Conservation (phyloP, 2,888 invertebrate genomes). For the Cloeon dipterum region DNA sequence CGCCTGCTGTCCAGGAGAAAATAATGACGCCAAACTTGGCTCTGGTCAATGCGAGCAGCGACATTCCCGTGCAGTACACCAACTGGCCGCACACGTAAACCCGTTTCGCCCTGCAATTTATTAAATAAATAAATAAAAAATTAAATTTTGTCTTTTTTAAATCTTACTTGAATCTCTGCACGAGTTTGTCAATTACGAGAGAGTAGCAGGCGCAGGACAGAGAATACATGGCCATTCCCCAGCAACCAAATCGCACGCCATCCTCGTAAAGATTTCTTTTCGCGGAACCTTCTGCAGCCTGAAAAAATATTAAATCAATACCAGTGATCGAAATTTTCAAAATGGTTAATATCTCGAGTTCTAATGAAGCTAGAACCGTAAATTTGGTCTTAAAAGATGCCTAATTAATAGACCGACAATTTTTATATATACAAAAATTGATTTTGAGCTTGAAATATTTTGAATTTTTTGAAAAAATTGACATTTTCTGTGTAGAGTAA, state of each 20-base stretch:
- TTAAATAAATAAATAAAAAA: conserved; percentile 12
- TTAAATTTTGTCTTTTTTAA: not conserved
- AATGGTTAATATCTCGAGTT: too few species aligned
- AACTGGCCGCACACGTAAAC: conserved; percentile 79
- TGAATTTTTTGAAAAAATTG: too few species aligned
- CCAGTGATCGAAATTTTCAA: too few species aligned
- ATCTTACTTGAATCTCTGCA: conserved; percentile 35
- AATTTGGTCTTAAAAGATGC: too few species aligned
- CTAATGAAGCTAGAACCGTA: too few species aligned
- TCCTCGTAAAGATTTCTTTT: conserved; percentile 54
- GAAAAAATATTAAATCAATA: conserved; percentile 14
- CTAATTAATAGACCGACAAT: too few species aligned
- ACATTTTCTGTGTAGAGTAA: too few species aligned
- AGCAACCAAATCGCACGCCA: conserved; percentile 85
- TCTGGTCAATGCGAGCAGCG: conserved; percentile 55
- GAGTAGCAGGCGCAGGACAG: conserved; percentile 90
- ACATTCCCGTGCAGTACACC: conserved; percentile 74
- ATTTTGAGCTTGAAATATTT: too few species aligned
- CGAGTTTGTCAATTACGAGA: conserved; percentile 62
- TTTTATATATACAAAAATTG: too few species aligned
- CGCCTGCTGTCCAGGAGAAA: conserved; percentile 83
- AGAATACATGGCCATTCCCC: conserved; percentile 78
- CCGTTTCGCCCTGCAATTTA: conserved; percentile 55
- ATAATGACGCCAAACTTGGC: conserved; percentile 58
- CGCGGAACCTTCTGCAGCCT: conserved; percentile 42